Conservation (phyloP, 2,797 vertebrate species). For the Hydrocynus forskahlii region DNA sequence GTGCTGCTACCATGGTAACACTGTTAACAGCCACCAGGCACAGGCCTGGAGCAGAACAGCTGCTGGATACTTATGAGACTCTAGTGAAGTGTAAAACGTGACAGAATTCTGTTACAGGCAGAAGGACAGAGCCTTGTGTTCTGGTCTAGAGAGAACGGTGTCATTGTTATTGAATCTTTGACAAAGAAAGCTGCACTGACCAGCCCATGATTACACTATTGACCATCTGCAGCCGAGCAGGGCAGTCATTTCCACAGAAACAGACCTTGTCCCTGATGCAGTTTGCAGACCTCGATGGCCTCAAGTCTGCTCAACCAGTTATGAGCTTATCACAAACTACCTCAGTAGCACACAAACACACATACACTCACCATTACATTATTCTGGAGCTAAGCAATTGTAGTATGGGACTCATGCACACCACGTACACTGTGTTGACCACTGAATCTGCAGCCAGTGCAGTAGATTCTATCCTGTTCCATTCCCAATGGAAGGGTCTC, state of each 20-base stretch:
- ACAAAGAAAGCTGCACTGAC: not conserved
- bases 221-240: slow-evolving; percentile 71
- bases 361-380: not conserved
- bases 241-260: slow-evolving; percentile 72
- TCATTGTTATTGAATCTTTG: not conserved
- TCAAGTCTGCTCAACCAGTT: slow-evolving; percentile 26
- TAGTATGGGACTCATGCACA: not conserved
- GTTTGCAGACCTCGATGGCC: slow-evolving; percentile 42
- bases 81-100: not conserved
- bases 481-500: not conserved
- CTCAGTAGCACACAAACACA: slow-evolving; percentile 12
- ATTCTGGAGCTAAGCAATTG: not conserved
- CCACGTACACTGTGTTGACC: not conserved
- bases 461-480: not conserved
- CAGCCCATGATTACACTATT: slow-evolving; percentile 59
- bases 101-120: not conserved
- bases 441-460: not conserved
- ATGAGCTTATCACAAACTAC: slow-evolving; percentile 23
- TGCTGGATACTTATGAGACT: not conserved
- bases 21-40: too few species aligned
- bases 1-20: too few species aligned
- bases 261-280: slow-evolving; percentile 50
- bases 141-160: not conserved
- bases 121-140: not conserved
- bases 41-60: not conserved